A percentile compares a stretch with the other conserved stretches of the same genome.
Evolutionary conservation across 1,140 invertebrate species (phyloP).

Genomic region (Steinernema khuongi): DNA sequence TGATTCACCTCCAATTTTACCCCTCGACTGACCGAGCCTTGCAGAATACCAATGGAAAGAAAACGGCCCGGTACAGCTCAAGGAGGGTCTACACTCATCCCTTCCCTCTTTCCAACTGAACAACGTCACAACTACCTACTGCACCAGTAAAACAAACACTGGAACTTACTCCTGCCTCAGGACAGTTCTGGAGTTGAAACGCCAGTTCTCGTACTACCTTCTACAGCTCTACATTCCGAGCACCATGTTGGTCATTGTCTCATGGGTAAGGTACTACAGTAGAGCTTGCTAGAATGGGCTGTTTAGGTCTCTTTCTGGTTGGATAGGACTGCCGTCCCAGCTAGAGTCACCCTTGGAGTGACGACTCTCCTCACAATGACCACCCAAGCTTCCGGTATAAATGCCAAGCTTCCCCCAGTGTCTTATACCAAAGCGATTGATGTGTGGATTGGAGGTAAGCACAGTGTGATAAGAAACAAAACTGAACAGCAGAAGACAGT

Average conservation of each 20-base stretch:
- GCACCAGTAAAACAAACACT: constrained; percentile 90
- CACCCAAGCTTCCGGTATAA: constrained; percentile 90
- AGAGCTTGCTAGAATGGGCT: neutral
- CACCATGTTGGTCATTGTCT: constrained; percentile 64
- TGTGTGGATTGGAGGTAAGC: constrained; percentile 54
- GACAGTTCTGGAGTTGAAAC: constrained; percentile 86
- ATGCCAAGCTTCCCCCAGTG: constrained; percentile 88
- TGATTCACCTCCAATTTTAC: constrained; percentile 25
- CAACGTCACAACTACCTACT: constrained; percentile 83
- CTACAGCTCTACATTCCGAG: constrained; percentile 68
- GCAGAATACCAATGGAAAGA: constrained; percentile 71
- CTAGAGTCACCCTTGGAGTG: constrained; percentile 55
- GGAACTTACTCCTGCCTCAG: constrained; percentile 93
- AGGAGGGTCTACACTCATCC: constrained; percentile 74
- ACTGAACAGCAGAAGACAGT: too few species aligned
- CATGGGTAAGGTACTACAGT: constrained; percentile 60
- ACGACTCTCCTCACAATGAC: constrained; percentile 90
- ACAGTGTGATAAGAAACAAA: too few species aligned
- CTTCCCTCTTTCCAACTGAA: constrained; percentile 84
- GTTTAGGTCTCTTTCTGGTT: constrained; percentile 61
- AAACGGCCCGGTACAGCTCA: constrained; percentile 84
- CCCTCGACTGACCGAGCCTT: constrained; percentile 26
- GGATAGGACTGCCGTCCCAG: constrained; percentile 62
- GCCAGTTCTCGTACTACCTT: constrained; percentile 90
- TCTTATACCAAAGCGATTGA: constrained; percentile 77